These are phyloP conservation scores for Nemopilema nomurai DNA, from an alignment of 30 jellyfish, hydroid and myxozoan genomes.

Conservation along the genomic window DNA sequence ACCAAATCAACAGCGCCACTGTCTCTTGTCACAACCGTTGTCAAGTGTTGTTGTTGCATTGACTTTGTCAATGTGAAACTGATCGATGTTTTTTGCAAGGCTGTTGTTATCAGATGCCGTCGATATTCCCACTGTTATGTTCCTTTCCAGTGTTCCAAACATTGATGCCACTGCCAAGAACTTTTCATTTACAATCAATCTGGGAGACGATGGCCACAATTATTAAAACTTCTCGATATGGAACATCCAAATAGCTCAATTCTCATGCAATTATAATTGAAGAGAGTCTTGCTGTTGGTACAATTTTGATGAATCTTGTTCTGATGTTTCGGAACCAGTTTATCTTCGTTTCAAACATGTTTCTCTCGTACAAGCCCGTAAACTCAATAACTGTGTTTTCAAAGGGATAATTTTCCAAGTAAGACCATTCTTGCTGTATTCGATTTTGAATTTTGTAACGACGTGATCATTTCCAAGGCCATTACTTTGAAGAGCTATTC, in stretches of 20 bases:
- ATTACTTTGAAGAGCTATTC: constrained; percentile 10
- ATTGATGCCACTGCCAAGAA: neutral
- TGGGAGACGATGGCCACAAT: neutral
- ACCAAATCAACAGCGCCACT: neutral
- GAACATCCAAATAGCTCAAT: constrained; percentile 44
- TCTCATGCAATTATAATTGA: neutral
- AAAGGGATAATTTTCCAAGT: constrained; percentile 16
- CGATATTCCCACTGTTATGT: constrained; percentile 2
- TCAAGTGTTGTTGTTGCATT: neutral
- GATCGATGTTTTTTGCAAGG: constrained; percentile 13
- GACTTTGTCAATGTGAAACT: neutral
- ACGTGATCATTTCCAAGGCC: neutral
- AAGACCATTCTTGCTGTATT: constrained; percentile 16
- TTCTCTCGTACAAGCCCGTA: neutral
- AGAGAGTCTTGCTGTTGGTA: neutral
- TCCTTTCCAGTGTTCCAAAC: neutral
- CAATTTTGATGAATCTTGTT: constrained; percentile 4
- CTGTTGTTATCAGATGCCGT: constrained; percentile 6
- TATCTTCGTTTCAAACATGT: neutral
- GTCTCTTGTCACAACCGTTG: constrained; percentile 2
- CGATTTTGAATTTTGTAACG: constrained; percentile 1
- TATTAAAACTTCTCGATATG: neutral
- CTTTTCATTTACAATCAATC: neutral
- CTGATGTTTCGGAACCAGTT: constrained; percentile 29
- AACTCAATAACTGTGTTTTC: neutral